phyloP scores from a whole-genome alignment of 92 coral and sea anemone species.

The Zoanthus solanderi region DNA sequence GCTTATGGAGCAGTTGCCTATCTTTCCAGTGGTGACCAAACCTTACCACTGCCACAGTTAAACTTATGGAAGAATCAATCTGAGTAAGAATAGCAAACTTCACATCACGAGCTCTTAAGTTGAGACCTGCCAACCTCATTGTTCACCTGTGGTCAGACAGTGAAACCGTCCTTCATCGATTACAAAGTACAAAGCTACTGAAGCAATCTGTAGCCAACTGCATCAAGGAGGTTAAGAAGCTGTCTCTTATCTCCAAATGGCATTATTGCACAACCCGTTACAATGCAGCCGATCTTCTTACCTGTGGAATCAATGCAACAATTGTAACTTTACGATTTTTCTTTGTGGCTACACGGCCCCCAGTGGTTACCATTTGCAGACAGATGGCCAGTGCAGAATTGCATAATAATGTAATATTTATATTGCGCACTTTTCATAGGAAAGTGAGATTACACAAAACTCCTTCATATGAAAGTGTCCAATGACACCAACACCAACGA shows the following conservation, averaged over 20 bases:
- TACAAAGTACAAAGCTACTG: conserved; percentile 41
- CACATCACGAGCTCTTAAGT: conserved; percentile 8
- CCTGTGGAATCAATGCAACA: conserved; percentile 32
- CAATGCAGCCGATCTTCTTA: conserved; percentile 41
- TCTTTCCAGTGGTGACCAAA: conserved; percentile 46
- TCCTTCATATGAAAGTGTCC: neutral
- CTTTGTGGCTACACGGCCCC: conserved; percentile 42
- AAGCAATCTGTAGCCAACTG: conserved; percentile 53
- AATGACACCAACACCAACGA: neutral
- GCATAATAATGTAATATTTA: no score
- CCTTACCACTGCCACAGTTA: conserved; percentile 48
- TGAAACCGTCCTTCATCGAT: conserved; percentile 64
- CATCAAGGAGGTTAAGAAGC: conserved; percentile 47
- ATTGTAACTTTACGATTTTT: neutral
- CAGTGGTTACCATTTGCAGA: conserved; percentile 28
- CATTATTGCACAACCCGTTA: conserved; percentile 30
- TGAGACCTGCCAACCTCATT: conserved; percentile 14
- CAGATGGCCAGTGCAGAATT: neutral
- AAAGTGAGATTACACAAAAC: neutral
- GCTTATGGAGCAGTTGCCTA: conserved; percentile 73
- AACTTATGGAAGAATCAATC: conserved; percentile 51
- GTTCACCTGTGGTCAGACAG: conserved; percentile 65
- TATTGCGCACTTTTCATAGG: no score
- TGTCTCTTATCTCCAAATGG: conserved; percentile 26
- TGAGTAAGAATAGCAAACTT: conserved; percentile 55